phyloP scores from a whole-genome alignment of 2,113 vertebrate species.

The Pituophis catenifer region DNA sequence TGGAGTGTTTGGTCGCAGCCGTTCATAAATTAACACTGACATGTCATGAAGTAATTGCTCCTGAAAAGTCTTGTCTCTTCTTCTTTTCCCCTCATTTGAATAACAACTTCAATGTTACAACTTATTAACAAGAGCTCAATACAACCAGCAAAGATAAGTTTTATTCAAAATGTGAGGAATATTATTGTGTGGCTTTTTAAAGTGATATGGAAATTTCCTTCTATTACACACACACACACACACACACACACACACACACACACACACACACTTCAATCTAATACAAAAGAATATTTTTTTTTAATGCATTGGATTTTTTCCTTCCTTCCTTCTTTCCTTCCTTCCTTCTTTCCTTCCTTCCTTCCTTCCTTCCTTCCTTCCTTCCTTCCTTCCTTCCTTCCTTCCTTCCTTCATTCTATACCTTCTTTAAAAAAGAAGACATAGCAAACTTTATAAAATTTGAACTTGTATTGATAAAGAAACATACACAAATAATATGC shows the following conservation, averaged over 20 bases:
- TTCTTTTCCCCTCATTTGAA: constrained; percentile 19
- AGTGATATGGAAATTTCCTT: not conserved
- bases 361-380: no score
- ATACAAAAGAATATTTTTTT: not conserved
- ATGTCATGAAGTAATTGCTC: constrained; percentile 36
- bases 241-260: no score
- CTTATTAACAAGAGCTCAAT: constrained; percentile 31
- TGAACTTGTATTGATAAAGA: not conserved
- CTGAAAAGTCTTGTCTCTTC: constrained; percentile 28
- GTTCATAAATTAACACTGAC: not conserved
- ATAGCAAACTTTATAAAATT: not conserved
- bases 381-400: not conserved
- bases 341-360: not conserved
- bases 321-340: not conserved
- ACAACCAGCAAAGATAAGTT: not conserved
- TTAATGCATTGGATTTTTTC: not conserved
- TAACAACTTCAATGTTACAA: constrained; percentile 33
- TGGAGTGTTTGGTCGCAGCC: not conserved
- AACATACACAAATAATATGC: not conserved
- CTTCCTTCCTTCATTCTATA: not conserved
- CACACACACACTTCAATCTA: not conserved
- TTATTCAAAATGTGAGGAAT: not conserved
- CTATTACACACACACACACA: no score
- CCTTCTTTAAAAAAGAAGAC: not conserved
- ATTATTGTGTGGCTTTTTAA: not conserved